Evolutionary conservation across 2,113 vertebrate species (phyloP).

Genomic region (Myodes glareolus): DNA sequence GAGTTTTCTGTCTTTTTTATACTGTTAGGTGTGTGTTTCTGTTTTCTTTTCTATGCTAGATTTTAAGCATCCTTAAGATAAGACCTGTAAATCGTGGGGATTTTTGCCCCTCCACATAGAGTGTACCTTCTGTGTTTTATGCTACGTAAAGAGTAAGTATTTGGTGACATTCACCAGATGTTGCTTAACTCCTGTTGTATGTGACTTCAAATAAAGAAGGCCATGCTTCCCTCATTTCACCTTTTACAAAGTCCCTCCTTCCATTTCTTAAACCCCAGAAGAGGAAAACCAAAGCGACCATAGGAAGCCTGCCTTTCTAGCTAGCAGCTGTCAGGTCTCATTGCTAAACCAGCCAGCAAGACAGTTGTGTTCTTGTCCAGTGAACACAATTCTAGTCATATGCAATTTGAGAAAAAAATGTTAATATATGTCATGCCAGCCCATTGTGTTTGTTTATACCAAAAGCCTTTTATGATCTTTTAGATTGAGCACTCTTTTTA

Average conservation of each 20-base stretch:
- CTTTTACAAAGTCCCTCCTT: background rate
- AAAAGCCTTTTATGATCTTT: background rate
- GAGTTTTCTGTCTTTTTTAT: background rate
- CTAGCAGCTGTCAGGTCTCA: background rate
- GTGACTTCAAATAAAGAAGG: background rate
- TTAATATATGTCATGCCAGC: background rate
- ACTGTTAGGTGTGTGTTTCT: background rate
- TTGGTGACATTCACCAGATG: background rate
- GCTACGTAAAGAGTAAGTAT: background rate
- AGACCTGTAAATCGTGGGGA: background rate
- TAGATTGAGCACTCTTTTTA: background rate
- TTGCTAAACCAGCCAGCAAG: background rate
- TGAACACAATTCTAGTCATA: background rate
- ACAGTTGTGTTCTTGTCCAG: background rate
- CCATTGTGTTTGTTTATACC: background rate
- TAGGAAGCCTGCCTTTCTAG: background rate
- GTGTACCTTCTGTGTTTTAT: background rate
- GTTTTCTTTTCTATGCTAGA: background rate
- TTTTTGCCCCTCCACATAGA: background rate
- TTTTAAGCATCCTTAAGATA: background rate
- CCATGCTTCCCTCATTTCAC: background rate
- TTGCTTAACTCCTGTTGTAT: background rate
- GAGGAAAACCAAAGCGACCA: background rate
- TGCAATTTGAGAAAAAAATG: background rate
- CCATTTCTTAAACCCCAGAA: background rate